Conservation (phyloP, 2,888 invertebrate species). For the Rhyacophila evoluta region DNA sequence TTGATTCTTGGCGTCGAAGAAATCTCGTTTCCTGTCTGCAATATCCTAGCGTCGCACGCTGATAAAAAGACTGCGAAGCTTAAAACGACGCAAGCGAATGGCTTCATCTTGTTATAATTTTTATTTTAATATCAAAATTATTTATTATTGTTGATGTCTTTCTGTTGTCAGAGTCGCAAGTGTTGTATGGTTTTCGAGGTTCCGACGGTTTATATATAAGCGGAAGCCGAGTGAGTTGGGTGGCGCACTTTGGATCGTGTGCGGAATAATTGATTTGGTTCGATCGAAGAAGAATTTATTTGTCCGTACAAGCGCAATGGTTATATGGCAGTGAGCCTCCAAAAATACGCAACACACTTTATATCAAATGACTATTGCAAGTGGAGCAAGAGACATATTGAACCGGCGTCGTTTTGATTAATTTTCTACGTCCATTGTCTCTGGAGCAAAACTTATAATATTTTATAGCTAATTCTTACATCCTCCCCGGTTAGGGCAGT, state of each 20-base stretch:
- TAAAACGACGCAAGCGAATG: slow-evolving; percentile 68
- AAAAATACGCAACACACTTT: slow-evolving; percentile 38
- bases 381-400: slow-evolving; percentile 28
- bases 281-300: slow-evolving; percentile 8
- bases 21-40: slow-evolving; percentile 63
- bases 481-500: too few species aligned
- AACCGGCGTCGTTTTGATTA: not conserved
- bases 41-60: slow-evolving; percentile 67
- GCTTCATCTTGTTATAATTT: slow-evolving; percentile 59
- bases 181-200: slow-evolving; percentile 4
- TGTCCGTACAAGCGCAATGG: slow-evolving; percentile 40
- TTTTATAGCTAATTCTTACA: too few species aligned
- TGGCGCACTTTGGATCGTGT: slow-evolving; percentile 13
- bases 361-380: slow-evolving; percentile 28
- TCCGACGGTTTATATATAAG: slow-evolving; percentile 20
- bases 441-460: not conserved
- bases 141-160: not conserved
- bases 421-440: not conserved
- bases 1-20: slow-evolving; percentile 69
- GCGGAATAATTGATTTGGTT: not conserved
- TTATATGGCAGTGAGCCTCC: slow-evolving; percentile 50
- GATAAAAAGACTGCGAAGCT: slow-evolving; percentile 64
- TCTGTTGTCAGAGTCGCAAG: slow-evolving; percentile 24
- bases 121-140: slow-evolving; percentile 46
- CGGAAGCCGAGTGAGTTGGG: slow-evolving; percentile 14